Percentiles rank a stretch among this genome's conserved stretches.
Evolutionary conservation across 2,113 vertebrate species (phyloP).

Genomic region (Bubalus kerabau): DNA sequence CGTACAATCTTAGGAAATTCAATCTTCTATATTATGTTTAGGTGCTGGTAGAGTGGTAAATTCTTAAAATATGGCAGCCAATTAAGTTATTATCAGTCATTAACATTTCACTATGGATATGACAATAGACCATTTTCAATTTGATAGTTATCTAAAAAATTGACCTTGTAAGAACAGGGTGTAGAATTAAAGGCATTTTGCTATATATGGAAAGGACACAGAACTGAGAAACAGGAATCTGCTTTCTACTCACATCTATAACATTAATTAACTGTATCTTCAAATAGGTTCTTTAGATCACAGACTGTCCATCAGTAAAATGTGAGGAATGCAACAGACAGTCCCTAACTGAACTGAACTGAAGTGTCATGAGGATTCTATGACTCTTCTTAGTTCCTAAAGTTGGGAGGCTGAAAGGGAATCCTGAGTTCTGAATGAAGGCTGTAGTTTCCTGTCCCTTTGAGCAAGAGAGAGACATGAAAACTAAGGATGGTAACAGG

Average conservation of each 20-base stretch:
- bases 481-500: not conserved
- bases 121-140: slow-evolving; percentile 34
- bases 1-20: not conserved
- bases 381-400: not conserved
- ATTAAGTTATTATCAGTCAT: slow-evolving; percentile 31
- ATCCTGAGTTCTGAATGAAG: not conserved
- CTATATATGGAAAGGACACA: not conserved
- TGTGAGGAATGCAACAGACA: not conserved
- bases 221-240: not conserved
- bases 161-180: not conserved
- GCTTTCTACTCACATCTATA: not conserved
- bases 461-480: not conserved
- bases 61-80: slow-evolving; percentile 8
- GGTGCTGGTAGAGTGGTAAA: not conserved
- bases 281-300: not conserved
- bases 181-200: not conserved
- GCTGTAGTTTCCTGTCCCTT: not conserved
- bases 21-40: not conserved
- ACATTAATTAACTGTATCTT: not conserved
- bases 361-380: not conserved
- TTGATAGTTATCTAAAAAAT: slow-evolving; percentile 30
- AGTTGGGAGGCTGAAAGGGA: not conserved
- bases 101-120: not conserved
- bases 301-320: not conserved
- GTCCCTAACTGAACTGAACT: not conserved